Conservation (phyloP, 1,140 invertebrate species). For the Drosophila nigromelanica region DNA sequence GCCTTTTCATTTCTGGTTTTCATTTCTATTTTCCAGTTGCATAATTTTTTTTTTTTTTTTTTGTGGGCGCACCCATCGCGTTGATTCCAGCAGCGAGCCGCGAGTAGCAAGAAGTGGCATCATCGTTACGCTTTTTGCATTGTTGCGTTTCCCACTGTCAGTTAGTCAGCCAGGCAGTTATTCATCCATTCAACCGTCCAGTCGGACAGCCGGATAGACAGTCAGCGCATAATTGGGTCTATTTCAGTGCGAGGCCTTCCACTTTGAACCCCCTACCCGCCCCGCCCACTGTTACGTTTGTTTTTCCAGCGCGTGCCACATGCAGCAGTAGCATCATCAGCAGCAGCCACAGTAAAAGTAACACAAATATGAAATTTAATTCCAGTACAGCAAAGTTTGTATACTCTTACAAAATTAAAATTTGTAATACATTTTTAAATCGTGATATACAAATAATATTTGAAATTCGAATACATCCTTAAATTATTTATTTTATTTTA, state of each 20-base stretch:
- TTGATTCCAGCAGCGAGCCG: constrained; percentile 48
- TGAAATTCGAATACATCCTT: too few relatives aligned
- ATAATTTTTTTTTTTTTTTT: constrained; percentile 64
- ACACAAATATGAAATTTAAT: constrained; percentile 2
- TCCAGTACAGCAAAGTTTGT: neutral
- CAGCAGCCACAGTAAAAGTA: constrained; percentile 20
- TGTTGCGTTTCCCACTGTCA: constrained; percentile 66
- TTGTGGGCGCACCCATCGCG: constrained; percentile 64
- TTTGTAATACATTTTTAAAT: too few relatives aligned
- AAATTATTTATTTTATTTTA: too few relatives aligned
- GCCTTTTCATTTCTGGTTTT: constrained; percentile 80
- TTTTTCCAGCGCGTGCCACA: constrained; percentile 44
- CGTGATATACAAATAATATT: too few relatives aligned
- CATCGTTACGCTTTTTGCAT: constrained; percentile 72
- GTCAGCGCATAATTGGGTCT: constrained; percentile 33
- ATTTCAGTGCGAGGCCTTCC: constrained; percentile 22
- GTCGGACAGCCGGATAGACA: constrained; percentile 31
- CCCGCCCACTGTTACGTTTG: neutral
- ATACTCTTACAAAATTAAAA: constrained; percentile 2
- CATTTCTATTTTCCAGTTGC: constrained; percentile 75
- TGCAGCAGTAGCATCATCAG: constrained; percentile 8
- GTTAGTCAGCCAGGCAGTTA: constrained; percentile 29
- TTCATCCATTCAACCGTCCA: constrained; percentile 23
- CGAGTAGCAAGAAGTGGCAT: constrained; percentile 40
- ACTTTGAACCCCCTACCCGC: constrained; percentile 17